phyloP scores from a whole-genome alignment of 1,140 invertebrate genomes.

The Psilanteris sp. region DNA sequence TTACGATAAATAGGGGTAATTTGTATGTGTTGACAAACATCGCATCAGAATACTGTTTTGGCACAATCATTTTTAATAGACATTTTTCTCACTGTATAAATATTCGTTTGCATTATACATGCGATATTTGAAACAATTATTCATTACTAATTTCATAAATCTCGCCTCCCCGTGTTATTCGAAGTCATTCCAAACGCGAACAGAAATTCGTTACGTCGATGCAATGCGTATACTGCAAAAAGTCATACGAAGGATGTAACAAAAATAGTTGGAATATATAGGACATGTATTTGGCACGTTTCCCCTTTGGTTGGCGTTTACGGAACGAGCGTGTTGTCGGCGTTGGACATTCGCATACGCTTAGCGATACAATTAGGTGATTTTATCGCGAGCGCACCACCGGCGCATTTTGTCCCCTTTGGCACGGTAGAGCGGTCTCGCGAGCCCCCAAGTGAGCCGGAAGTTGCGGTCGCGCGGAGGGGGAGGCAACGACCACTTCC shows the following conservation, averaged over 20 bases:
- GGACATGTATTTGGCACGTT: conserved; percentile 46
- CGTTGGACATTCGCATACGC: conserved; percentile 77
- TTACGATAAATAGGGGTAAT: no score
- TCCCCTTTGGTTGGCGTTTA: conserved; percentile 18
- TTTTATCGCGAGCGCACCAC: conserved; percentile 76
- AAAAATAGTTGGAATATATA: conserved; percentile 46
- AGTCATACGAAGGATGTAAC: conserved; percentile 23
- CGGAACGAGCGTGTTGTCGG: conserved; percentile 36
- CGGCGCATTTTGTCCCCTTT: conserved; percentile 72
- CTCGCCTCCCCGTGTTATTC: no score
- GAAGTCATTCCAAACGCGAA: no score
- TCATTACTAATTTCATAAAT: no score
- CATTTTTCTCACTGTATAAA: no score
- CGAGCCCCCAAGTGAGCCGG: conserved; percentile 75
- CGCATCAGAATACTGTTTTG: no score
- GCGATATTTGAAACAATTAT: no score
- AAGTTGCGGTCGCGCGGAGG: conserved; percentile 67
- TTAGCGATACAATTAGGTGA: conserved; percentile 80
- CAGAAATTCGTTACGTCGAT: no score
- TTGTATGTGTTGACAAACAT: no score
- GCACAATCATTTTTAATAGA: no score
- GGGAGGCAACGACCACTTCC: conserved; percentile 72
- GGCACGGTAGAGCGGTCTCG: conserved; percentile 45
- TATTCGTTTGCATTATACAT: no score
- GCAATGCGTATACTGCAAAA: conserved; percentile 5